A percentile compares a stretch with the other conserved stretches of the same genome.
Evolutionary conservation across 2,113 vertebrate species (phyloP).

Genomic region (Chloropsis hardwickii): DNA sequence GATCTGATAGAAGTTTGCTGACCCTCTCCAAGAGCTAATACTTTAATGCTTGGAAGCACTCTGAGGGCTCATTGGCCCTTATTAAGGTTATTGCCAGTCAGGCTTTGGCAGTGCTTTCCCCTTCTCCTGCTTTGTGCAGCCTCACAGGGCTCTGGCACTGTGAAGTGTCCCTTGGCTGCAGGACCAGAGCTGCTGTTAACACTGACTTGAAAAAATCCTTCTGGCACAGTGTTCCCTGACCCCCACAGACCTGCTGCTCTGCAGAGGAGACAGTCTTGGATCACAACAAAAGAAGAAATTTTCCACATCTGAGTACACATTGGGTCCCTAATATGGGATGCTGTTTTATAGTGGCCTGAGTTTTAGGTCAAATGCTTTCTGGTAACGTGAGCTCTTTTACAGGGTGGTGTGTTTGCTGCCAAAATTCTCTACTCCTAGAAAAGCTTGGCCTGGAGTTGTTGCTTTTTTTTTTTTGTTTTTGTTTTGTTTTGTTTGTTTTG

Average conservation of each 20-base stretch:
- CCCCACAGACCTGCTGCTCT: background rate
- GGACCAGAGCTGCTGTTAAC: background rate
- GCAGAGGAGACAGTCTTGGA: background rate
- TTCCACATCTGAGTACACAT: background rate
- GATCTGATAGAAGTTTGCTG: background rate
- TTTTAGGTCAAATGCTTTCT: conserved; percentile 23
- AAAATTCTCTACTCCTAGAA: conserved; percentile 16
- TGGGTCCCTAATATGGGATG: background rate
- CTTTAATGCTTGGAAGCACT: background rate
- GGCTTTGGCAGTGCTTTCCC: background rate
- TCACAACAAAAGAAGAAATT: background rate
- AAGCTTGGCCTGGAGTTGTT: background rate
- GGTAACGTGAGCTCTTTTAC: background rate
- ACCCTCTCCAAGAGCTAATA: background rate
- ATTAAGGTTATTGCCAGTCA: background rate
- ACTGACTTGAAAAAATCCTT: background rate
- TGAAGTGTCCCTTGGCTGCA: background rate
- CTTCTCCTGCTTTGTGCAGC: background rate
- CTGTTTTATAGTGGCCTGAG: background rate
- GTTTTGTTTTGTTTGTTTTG: no score
- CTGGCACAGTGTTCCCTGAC: background rate
- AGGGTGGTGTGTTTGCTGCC: background rate
- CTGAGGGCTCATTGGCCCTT: background rate
- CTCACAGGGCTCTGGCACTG: conserved; percentile 6
- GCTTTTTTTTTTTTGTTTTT: no score